A percentile compares a stretch with the other conserved stretches of the same genome.
Evolutionary conservation across 2,113 vertebrate genomes (phyloP).

Genomic region (Mellivora capensis): DNA sequence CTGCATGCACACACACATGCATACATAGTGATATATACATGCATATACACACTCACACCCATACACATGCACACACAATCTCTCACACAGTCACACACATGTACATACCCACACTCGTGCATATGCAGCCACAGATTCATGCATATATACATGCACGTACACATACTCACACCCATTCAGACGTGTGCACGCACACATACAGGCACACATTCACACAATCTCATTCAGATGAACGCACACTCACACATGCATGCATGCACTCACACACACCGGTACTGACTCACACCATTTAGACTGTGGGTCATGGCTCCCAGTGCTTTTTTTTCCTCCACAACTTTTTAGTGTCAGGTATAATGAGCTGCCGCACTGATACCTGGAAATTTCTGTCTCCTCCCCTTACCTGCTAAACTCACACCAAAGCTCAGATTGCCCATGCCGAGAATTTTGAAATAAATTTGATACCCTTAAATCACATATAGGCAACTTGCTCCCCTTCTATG

Average conservation of each 20-base stretch:
- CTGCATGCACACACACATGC: too few relatives aligned
- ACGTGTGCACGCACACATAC: background rate
- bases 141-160: background rate
- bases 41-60: background rate
- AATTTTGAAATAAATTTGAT: background rate
- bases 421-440: background rate
- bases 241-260: background rate
- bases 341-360: too few relatives aligned
- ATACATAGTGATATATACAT: too few relatives aligned
- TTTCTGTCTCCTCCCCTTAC: background rate
- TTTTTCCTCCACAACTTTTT: accelerated
- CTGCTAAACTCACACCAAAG: too few relatives aligned
- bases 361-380: background rate
- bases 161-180: too few relatives aligned
- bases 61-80: background rate
- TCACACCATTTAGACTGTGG: background rate
- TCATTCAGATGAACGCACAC: too few relatives aligned
- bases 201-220: too few relatives aligned
- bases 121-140: too few relatives aligned
- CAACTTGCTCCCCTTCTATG: too few relatives aligned
- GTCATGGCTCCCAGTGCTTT: accelerated
- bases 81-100: background rate
- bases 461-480: background rate
- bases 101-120: too few relatives aligned
- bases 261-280: background rate